A percentile compares a stretch with the other conserved stretches of the same genome.
These are phyloP conservation scores for Platynereis dumerilii DNA, from an alignment of 2,888 invertebrate species.

Conservation along the genomic window DNA sequence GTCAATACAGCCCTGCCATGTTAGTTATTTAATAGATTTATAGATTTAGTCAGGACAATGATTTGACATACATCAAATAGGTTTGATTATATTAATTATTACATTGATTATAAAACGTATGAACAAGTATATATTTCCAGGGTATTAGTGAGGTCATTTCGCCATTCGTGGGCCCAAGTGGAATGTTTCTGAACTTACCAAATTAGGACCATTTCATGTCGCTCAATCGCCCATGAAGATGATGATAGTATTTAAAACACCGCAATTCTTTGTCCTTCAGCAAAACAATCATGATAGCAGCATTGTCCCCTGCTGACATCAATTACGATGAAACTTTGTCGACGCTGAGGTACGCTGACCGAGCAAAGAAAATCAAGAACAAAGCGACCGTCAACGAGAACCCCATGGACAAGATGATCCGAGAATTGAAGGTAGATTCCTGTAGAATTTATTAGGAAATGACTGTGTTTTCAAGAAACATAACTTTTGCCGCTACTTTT, in stretches of 20 bases:
- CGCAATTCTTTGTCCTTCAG: conserved; percentile 48
- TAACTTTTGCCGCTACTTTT: not conserved
- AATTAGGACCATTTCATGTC: no score
- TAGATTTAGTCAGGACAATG: no score
- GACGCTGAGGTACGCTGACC: conserved; percentile 62
- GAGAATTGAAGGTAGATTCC: conserved; percentile 60
- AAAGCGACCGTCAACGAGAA: conserved; percentile 64
- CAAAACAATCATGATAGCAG: conserved; percentile 65
- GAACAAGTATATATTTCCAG: no score
- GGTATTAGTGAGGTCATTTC: no score
- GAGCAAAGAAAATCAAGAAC: conserved; percentile 64
- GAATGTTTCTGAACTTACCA: no score
- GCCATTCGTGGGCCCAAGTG: no score
- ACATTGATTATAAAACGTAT: no score
- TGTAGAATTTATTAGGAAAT: not conserved
- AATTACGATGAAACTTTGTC: conserved; percentile 63
- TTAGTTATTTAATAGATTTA: no score
- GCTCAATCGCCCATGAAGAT: no score
- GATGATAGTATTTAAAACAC: not conserved
- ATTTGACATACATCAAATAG: no score
- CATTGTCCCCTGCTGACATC: conserved; percentile 64
- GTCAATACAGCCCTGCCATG: no score
- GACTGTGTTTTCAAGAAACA: not conserved
- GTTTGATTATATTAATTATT: no score
- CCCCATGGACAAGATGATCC: conserved; percentile 62